phyloP scores from a whole-genome alignment of 2,888 invertebrate genomes.

The Catocala nupta region DNA sequence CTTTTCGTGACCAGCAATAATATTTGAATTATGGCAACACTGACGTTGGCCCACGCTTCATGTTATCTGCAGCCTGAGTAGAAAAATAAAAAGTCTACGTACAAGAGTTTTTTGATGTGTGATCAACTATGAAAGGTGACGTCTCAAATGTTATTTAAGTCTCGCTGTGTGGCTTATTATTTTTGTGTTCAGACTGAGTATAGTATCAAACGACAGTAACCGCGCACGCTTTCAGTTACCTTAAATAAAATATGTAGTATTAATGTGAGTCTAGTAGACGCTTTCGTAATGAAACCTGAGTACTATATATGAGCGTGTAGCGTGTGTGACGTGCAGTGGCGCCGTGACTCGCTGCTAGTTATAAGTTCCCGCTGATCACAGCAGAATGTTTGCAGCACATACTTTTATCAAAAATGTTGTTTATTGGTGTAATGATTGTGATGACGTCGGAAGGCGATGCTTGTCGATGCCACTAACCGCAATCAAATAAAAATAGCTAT shows the following conservation, averaged over 20 bases:
- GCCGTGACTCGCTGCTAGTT: background rate
- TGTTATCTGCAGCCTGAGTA: background rate
- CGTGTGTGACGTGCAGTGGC: background rate
- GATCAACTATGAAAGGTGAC: too few species aligned
- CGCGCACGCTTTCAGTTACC: slow-evolving; percentile 11
- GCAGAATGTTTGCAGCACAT: background rate
- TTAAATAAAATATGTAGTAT: slow-evolving; percentile 8
- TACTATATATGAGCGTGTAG: background rate
- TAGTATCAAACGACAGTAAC: background rate
- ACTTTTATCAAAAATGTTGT: background rate
- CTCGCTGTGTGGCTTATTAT: too few species aligned
- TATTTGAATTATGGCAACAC: background rate
- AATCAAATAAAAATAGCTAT: slow-evolving; percentile 57
- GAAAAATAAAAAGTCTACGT: background rate
- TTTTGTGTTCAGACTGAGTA: too few species aligned
- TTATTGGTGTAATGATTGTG: background rate
- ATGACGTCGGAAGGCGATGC: slow-evolving; percentile 9
- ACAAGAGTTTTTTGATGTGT: too few species aligned
- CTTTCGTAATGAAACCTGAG: slow-evolving; percentile 2
- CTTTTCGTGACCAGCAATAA: background rate
- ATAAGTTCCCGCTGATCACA: slow-evolving; percentile 1
- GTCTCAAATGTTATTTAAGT: too few species aligned
- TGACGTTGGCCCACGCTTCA: background rate
- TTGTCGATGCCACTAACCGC: slow-evolving; percentile 16
- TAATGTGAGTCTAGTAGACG: slow-evolving; percentile 5